Conservation (phyloP, 2,113 vertebrate species). For the Charadrius vociferus region DNA sequence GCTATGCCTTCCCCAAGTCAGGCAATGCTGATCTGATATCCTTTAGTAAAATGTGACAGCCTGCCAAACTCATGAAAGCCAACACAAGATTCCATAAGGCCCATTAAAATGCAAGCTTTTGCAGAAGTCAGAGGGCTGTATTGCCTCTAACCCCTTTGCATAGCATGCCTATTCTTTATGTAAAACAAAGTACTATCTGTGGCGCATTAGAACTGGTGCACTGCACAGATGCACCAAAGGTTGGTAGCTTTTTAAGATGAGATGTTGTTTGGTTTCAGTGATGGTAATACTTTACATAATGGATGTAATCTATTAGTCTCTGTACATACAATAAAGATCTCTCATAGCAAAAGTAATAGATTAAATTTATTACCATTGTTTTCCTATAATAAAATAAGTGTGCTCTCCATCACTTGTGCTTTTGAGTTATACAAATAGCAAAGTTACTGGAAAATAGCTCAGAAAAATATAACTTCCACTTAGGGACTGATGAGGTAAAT, state of each 20-base stretch:
- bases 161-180: neutral
- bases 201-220: neutral
- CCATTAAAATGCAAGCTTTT: slow-evolving; percentile 5
- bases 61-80: neutral
- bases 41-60: neutral
- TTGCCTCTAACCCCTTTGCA: neutral
- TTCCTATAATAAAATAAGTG: slow-evolving; percentile 12
- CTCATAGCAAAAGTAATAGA: slow-evolving; percentile 35
- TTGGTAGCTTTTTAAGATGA: neutral
- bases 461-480: slow-evolving; percentile 58
- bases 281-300: slow-evolving; percentile 23
- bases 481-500: slow-evolving; percentile 46
- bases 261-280: slow-evolving; percentile 23
- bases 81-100: neutral
- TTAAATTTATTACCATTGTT: neutral
- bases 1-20: neutral
- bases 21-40: neutral
- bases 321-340: slow-evolving; percentile 47
- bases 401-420: slow-evolving; percentile 30
- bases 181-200: slow-evolving; percentile 13
- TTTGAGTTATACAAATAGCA: slow-evolving; percentile 49
- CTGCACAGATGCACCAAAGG: neutral
- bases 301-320: slow-evolving; percentile 39
- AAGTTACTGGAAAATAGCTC: slow-evolving; percentile 60
- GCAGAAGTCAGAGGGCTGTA: neutral